Conservation (phyloP, 2,888 invertebrate species). For the Pecten maximus region DNA sequence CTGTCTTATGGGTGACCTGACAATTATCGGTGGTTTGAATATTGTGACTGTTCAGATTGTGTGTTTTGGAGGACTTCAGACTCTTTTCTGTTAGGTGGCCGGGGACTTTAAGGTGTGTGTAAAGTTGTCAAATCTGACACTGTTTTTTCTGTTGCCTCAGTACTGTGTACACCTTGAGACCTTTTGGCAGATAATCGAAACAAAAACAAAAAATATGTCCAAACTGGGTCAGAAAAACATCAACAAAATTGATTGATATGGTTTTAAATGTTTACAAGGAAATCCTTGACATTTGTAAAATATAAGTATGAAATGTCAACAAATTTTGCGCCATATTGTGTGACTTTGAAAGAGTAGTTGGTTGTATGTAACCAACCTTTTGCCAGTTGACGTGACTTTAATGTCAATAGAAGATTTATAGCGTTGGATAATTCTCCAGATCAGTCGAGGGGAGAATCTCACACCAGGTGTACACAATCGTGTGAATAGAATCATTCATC, state of each 20-base stretch:
- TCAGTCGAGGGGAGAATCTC: not conserved
- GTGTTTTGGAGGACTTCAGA: not conserved
- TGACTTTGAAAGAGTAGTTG: not conserved
- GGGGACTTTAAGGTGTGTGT: not conserved
- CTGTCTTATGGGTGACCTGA: not conserved
- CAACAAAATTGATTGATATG: not conserved
- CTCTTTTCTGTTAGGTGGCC: not conserved
- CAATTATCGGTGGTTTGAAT: not conserved
- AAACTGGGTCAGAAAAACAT: not conserved
- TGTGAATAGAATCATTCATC: not conserved
- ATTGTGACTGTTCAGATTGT: not conserved
- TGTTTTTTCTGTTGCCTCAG: not conserved
- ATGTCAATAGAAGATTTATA: constrained; percentile 1
- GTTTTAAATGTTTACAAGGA: not conserved
- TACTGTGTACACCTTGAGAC: not conserved
- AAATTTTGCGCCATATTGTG: not conserved
- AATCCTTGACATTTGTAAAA: not conserved
- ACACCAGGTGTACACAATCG: not conserved
- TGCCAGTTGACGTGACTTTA: not conserved
- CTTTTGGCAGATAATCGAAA: not conserved
- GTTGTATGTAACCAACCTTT: not conserved
- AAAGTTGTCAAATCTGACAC: not conserved
- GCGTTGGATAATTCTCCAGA: not conserved
- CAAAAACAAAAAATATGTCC: not conserved
- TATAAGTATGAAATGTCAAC: not conserved